Evolutionary conservation across 2,797 vertebrate species (phyloP), one percentile per base, ranked within the genome.

Genomic region (Thalassophryne amazonica): DNA sequence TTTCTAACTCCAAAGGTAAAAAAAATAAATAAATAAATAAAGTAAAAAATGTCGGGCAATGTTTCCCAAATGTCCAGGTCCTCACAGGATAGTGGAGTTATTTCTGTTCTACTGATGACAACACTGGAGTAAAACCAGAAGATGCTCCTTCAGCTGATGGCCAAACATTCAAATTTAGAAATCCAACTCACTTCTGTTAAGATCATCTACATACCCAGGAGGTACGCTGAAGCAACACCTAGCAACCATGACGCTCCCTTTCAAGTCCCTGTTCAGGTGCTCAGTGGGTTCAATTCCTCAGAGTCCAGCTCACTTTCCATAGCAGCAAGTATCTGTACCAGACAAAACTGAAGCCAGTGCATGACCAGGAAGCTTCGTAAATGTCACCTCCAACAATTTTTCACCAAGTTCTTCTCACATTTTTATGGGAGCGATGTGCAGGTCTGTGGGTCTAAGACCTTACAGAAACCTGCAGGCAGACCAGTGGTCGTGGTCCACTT

Each of bases 1-100:
- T 90, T 89, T 88, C 76, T 43, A 64, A 41, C 78, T 88, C 84
- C 87, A 88, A 88, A 90, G 85, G 79, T 75, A 31, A 6, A 54
- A 39, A 34, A 33, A 43, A 12, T 16, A 3, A 5, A n/a, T 32
- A 19, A 37, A 32, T n/a, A n/a, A n/a, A n/a, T n/a, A n/a, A n/a
- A n/a, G n/a, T n/a, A 38, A 32, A 23, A 27, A 27, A 31, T 16
- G 7, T 49, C 15, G 64, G 63, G 81, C 81, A 73, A 81, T 83
- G 73, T 41, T 67, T 58, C 34, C 59, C 23, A 37, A 58, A 40
- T 36, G 43, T 47, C 3, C 11, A 6, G 21, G 29, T 28, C 18
- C 11, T 36, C 2, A 27, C 19, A 41, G 5, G 21, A 2, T 31
- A 12, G 7, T 2, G 15, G 31, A 36, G 21, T 29, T 57, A 21